These are phyloP conservation scores for Odontothrips loti DNA, from an alignment of 2,888 invertebrate genomes.

Conservation along the genomic window DNA sequence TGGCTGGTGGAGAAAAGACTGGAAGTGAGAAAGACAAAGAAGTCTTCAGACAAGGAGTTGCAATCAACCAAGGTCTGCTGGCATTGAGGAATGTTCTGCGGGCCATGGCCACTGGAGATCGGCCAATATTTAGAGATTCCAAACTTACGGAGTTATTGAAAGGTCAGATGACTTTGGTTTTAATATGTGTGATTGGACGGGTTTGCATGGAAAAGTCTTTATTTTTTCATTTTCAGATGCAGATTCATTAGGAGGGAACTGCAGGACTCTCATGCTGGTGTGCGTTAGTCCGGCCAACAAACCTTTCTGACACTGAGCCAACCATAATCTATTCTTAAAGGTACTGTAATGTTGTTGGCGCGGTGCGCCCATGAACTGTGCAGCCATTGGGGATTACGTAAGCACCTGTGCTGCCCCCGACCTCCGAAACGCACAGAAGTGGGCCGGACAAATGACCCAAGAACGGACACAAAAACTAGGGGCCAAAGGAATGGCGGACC, in stretches of 20 bases:
- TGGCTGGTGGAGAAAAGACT: slow-evolving; percentile 71
- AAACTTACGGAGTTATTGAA: slow-evolving; percentile 87
- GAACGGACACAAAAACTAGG: too few species aligned
- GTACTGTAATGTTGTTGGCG: too few species aligned
- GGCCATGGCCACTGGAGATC: too few species aligned
- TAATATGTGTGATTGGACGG: background rate
- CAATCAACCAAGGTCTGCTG: slow-evolving; percentile 87
- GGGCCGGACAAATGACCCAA: too few species aligned
- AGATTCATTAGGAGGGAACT: slow-evolving; percentile 95
- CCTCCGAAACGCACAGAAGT: too few species aligned
- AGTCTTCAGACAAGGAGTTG: too few species aligned
- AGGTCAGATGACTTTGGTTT: slow-evolving; percentile 48
- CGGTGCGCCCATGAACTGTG: too few species aligned
- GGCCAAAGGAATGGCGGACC: too few species aligned
- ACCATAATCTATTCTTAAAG: too few species aligned
- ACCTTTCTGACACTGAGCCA: too few species aligned
- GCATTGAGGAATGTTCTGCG: slow-evolving; percentile 94
- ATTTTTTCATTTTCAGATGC: slow-evolving; percentile 34
- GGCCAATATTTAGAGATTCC: slow-evolving; percentile 82
- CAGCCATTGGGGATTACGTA: too few species aligned
- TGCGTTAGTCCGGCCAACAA: slow-evolving; percentile 90
- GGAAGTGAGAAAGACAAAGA: slow-evolving; percentile 81
- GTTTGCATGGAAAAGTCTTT: background rate
- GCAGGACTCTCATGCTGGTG: slow-evolving; percentile 90
- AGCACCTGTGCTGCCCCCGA: too few species aligned